phyloP scores from a whole-genome alignment of 2,113 vertebrate genomes.

The Orientallactaga bullata region DNA sequence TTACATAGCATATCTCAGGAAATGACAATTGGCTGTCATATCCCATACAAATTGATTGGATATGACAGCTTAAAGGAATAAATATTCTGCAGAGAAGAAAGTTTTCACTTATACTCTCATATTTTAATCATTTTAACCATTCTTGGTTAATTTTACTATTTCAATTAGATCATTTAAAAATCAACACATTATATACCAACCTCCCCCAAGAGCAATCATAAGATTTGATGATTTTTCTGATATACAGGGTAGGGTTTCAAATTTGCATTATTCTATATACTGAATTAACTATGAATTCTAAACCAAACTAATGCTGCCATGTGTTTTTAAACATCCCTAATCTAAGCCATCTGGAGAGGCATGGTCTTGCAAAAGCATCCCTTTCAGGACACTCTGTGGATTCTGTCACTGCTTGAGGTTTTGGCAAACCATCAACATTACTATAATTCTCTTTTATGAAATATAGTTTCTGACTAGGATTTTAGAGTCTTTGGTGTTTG shows the following conservation, averaged over 20 bases:
- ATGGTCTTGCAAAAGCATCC: slow-evolving; percentile 91
- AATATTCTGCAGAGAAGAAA: slow-evolving; percentile 68
- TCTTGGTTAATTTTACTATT: slow-evolving; percentile 80
- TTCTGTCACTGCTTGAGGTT: slow-evolving; percentile 96
- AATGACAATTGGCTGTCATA: slow-evolving; percentile 82
- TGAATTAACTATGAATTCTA: slow-evolving; percentile 83
- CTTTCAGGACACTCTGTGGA: slow-evolving; percentile 93
- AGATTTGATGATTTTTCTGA: slow-evolving; percentile 79
- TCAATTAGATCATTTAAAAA: slow-evolving; percentile 81
- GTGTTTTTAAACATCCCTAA: slow-evolving; percentile 93
- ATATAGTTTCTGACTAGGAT: slow-evolving; percentile 86
- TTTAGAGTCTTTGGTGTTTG: slow-evolving; percentile 49
- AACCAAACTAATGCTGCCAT: slow-evolving; percentile 89
- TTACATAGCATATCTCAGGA: slow-evolving; percentile 74
- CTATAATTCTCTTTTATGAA: slow-evolving; percentile 92
- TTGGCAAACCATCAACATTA: slow-evolving; percentile 91
- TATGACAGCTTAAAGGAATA: slow-evolving; percentile 78
- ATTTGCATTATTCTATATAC: slow-evolving; percentile 86
- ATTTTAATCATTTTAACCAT: slow-evolving; percentile 57
- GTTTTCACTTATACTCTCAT: slow-evolving; percentile 53
- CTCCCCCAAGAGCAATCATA: slow-evolving; percentile 78
- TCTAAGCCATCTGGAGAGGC: slow-evolving; percentile 93
- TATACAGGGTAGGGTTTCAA: slow-evolving; percentile 76
- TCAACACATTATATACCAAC: slow-evolving; percentile 76
- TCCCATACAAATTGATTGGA: slow-evolving; percentile 78